phyloP scores from a whole-genome alignment of 2,797 vertebrate species.

The Ptychobarbus kaznakovi region DNA sequence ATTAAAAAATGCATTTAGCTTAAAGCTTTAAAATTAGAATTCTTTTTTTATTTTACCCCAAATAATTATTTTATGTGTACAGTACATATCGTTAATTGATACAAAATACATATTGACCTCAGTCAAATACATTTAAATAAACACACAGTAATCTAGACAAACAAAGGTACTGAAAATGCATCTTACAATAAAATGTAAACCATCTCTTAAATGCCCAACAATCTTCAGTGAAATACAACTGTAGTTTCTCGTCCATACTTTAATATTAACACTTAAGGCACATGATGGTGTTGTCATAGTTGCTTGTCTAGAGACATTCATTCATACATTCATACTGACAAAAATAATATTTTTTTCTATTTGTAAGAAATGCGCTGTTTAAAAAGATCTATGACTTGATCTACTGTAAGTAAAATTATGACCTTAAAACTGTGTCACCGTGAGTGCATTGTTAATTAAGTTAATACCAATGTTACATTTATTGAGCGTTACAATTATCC shows the following conservation, averaged over 20 bases:
- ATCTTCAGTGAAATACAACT: not conserved
- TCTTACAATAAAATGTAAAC: not conserved
- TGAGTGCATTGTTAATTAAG: slow-evolving; percentile 18
- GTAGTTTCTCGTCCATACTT: not conserved
- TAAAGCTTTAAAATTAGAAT: not conserved
- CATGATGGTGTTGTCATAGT: not conserved
- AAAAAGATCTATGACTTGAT: not conserved
- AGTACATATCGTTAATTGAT: not conserved
- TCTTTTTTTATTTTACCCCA: not conserved
- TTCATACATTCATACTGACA: not conserved
- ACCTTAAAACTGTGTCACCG: not conserved
- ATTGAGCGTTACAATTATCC: slow-evolving; percentile 30
- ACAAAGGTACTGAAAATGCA: not conserved
- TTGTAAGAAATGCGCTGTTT: not conserved
- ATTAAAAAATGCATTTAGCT: rapidly evolving
- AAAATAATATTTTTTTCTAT: not conserved
- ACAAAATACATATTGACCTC: not conserved
- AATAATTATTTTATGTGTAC: not conserved
- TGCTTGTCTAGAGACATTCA: not conserved
- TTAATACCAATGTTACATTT: slow-evolving; percentile 23
- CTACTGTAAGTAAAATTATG: not conserved
- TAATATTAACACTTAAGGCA: not conserved
- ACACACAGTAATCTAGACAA: not conserved
- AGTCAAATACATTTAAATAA: not conserved
- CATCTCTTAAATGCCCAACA: not conserved